A percentile compares a stretch with the other conserved stretches of the same genome.
phyloP scores from a whole-genome alignment of 2,888 invertebrate species.

The Ligdia adustata region DNA sequence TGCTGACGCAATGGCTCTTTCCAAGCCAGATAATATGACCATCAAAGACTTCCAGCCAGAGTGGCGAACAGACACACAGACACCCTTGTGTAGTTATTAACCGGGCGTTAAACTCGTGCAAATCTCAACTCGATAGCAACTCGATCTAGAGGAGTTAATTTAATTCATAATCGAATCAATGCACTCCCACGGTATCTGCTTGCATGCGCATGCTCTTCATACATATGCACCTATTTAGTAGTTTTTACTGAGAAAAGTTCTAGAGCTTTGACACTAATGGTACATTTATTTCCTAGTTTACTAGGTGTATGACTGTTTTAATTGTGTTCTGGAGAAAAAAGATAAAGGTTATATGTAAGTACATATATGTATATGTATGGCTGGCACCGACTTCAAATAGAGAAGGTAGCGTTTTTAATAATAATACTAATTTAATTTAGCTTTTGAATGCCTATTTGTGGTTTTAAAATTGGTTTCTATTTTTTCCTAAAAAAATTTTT shows the following conservation, averaged over 20 bases:
- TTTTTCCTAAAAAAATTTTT: no score
- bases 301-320: conserved; percentile 22
- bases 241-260: conserved; percentile 29
- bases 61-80: conserved; percentile 33
- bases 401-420: no score
- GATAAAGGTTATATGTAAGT: no score
- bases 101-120: conserved; percentile 55
- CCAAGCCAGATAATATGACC: conserved; percentile 22
- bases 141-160: conserved; percentile 58
- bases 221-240: conserved; percentile 34
- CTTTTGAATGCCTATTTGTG: no score
- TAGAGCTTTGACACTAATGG: conserved; percentile 26
- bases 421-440: no score
- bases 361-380: no score
- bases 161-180: conserved; percentile 62
- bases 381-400: no score
- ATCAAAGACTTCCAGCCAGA: conserved; percentile 27
- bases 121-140: conserved; percentile 51
- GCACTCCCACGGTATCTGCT: conserved; percentile 57
- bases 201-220: conserved; percentile 43
- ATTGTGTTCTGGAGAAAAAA: no score
- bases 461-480: no score
- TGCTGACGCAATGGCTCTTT: conserved; percentile 21
- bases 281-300: conserved; percentile 12
- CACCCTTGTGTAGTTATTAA: conserved; percentile 44